phyloP scores from a whole-genome alignment of 64 coral and sea anemone species.

The Porites lutea region DNA sequence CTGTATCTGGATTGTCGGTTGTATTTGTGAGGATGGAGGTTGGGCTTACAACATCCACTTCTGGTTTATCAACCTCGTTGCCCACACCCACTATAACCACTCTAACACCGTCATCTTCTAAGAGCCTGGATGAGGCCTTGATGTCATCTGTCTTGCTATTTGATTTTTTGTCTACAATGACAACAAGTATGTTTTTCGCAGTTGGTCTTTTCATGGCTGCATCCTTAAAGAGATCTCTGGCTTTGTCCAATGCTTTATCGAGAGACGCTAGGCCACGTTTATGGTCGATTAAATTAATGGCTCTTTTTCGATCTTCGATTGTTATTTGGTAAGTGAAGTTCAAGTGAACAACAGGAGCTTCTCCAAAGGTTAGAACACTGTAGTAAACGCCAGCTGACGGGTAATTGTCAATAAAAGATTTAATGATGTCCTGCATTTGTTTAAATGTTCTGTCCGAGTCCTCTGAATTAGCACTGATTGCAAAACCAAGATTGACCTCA shows the following conservation, averaged over 20 bases:
- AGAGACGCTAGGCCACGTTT: not conserved
- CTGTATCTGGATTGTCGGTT: slow-evolving; percentile 33
- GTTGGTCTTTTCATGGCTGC: not conserved
- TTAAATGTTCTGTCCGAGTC: slow-evolving; percentile 59
- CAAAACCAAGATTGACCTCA: slow-evolving; percentile 65
- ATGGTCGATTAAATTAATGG: slow-evolving; percentile 30
- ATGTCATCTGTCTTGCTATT: slow-evolving; percentile 33
- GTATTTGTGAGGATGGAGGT: slow-evolving; percentile 19
- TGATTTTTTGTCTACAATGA: slow-evolving; percentile 52
- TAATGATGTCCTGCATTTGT: slow-evolving; percentile 64
- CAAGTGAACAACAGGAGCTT: slow-evolving; percentile 25
- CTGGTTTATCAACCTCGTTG: slow-evolving; percentile 33
- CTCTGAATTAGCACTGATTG: slow-evolving; percentile 59
- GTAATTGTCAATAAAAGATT: slow-evolving; percentile 59
- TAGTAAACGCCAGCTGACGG: slow-evolving; percentile 23
- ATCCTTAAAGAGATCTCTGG: slow-evolving; percentile 25
- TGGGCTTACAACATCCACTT: not conserved
- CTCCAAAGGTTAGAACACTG: slow-evolving; percentile 51
- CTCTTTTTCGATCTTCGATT: not conserved
- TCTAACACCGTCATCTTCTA: slow-evolving; percentile 54
- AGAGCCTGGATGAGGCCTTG: slow-evolving; percentile 31
- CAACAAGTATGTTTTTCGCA: slow-evolving; percentile 62
- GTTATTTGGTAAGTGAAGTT: slow-evolving; percentile 5
- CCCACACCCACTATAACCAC: slow-evolving; percentile 79
- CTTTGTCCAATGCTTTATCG: slow-evolving; percentile 43